Conservation (phyloP, 2,888 invertebrate genomes). For the Cataglyphis livida region DNA sequence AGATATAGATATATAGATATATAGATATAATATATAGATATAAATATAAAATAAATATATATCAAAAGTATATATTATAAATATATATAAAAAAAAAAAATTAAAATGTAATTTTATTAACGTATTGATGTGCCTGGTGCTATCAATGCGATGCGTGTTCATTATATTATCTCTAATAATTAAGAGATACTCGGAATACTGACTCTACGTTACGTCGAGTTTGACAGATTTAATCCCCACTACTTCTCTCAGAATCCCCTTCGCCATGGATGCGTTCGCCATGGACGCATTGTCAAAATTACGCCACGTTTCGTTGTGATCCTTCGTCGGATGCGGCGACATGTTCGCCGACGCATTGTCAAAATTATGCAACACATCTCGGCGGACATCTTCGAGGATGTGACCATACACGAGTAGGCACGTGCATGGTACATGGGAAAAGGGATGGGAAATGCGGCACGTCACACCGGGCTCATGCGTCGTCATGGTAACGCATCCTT, state of each 20-base stretch:
- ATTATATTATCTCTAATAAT: constrained; percentile 17
- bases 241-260: background rate
- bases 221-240: background rate
- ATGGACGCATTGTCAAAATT: background rate
- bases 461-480: constrained; percentile 80
- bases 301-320: background rate
- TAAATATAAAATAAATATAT: too few species aligned
- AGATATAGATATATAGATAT: too few species aligned
- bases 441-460: constrained; percentile 74
- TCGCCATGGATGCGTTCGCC: background rate
- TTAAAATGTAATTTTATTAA: constrained; percentile 47
- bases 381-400: background rate
- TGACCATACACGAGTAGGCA: constrained; percentile 36
- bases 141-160: background rate
- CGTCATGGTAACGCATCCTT: constrained; percentile 80
- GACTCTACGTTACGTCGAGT: background rate
- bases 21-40: too few species aligned
- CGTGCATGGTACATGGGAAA: constrained; percentile 61
- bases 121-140: background rate
- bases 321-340: background rate
- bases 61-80: too few species aligned
- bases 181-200: constrained; percentile 9
- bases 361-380: constrained; percentile 52
- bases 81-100: background rate
- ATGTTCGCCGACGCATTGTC: constrained; percentile 9